A percentile compares a stretch with the other conserved stretches of the same genome.
Conservation (phyloP, 2,113 vertebrate genomes). For the Xenopus borealis region DNA sequence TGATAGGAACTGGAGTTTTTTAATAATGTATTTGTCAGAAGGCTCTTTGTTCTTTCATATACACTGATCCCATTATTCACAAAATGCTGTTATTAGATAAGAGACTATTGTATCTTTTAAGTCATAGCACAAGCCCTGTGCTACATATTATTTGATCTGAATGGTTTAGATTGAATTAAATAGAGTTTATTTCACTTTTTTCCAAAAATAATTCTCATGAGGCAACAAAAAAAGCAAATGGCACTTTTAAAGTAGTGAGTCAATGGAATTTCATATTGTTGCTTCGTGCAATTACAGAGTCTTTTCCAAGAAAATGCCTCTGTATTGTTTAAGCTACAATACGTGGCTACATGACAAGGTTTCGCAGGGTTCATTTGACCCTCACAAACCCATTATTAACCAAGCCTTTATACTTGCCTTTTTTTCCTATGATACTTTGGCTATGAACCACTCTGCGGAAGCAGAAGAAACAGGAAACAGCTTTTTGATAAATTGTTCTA, state of each 20-base stretch:
- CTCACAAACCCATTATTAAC: conserved; percentile 7
- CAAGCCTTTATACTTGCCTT: conserved; percentile 7
- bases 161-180: conserved; percentile 6
- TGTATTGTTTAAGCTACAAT: not conserved
- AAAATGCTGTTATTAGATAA: conserved; percentile 15
- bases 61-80: conserved; percentile 4
- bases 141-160: not conserved
- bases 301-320: not conserved
- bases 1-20: not conserved
- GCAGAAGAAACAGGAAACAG: conserved; percentile 17
- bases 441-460: conserved; percentile 26
- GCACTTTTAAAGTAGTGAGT: not conserved
- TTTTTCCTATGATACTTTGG: conserved; percentile 28
- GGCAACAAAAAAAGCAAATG: not conserved
- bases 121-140: not conserved
- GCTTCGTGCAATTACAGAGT: not conserved
- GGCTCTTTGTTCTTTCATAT: conserved; percentile 2
- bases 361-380: conserved; percentile 1
- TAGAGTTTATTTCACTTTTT: not conserved
- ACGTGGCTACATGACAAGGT: not conserved
- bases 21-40: conserved; percentile 12
- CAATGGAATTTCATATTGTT: not conserved
- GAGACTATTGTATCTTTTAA: not conserved
- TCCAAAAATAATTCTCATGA: not conserved
- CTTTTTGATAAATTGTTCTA: conserved; percentile 41